Base-by-base conservation (phyloP, 2,113 vertebrate genomes). In the Prunella fulvescens region DNA sequence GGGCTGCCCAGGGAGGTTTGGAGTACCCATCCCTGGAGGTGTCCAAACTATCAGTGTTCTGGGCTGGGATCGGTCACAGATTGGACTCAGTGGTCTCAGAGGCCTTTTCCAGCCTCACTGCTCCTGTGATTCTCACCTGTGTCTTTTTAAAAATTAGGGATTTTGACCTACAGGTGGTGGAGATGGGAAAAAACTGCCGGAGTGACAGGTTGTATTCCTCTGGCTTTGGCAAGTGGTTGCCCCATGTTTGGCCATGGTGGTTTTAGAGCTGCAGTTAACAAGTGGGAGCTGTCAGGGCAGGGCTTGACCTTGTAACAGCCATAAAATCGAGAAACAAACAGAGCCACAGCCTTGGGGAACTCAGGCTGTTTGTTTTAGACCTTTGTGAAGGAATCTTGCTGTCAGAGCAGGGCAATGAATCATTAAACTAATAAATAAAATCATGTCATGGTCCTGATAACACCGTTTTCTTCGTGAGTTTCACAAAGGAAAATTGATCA, bases 31-130 rank as follows among this genome's bases (percentile, higher is more conserved):
- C n/a, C 47, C 61, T 69, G 70, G n/a, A 35, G 13, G 14, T 40
- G 61, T 12, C 87, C 62, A 31, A 8, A 62, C 57, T 56, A 31
- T 35, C 47, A 45, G 24, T 7, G 47, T 28, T 53, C 44, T 37
- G 60, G 22, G 20, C 58, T 42, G 51, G 31, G 4, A 14, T n/a
- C 2, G 0, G 22, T 37, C 51, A 23, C 58, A n/a, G 44, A 8
- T 7, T 33, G 77, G 31, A 44, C 48, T 50, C 2, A 0, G 5
- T 12, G 31, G 5, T 48, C 42, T 23, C 3, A 0, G 7, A 45
- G 5, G 5, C 12, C 17, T 82, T 76, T 69, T 26, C 29, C 62
- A 82, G 4, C 79, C 20, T 54, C 13, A 15, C 18, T 33, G 25
- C 54, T 26, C 29, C 54, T 35, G 20, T 22, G 40, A 40, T 22